These are phyloP conservation scores for Bombus pyrosoma DNA, from an alignment of 1,140 invertebrate species.

Conservation along the genomic window DNA sequence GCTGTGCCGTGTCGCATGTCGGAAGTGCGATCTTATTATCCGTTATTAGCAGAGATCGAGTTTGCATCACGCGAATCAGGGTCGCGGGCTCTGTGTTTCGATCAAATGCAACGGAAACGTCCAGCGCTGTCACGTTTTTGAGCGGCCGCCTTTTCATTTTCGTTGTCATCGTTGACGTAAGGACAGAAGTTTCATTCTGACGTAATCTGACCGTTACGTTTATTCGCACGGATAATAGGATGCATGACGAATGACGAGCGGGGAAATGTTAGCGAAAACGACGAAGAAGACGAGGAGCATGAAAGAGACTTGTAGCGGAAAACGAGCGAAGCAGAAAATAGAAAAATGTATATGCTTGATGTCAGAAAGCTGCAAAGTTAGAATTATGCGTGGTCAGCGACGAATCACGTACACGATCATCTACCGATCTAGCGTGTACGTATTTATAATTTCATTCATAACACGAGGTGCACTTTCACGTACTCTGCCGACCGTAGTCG, in stretches of 20 bases:
- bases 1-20: neutral
- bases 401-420: conserved; percentile 63
- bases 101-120: too few relatives aligned
- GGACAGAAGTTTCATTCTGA: too few relatives aligned
- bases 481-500: conserved; percentile 37
- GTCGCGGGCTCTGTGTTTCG: neutral
- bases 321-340: neutral
- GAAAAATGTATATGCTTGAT: neutral
- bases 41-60: conserved; percentile 3
- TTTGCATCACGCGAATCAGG: neutral
- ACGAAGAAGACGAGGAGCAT: neutral
- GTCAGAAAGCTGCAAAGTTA: conserved; percentile 54
- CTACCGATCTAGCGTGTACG: conserved; percentile 55
- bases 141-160: too few relatives aligned
- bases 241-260: too few relatives aligned
- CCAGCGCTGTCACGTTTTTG: too few relatives aligned
- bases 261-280: too few relatives aligned
- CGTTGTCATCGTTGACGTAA: too few relatives aligned
- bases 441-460: conserved; percentile 74
- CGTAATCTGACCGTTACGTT: too few relatives aligned
- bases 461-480: conserved; percentile 54
- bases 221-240: too few relatives aligned
- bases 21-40: conserved; percentile 31
- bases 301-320: too few relatives aligned
- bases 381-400: conserved; percentile 25